A percentile compares a stretch with the other conserved stretches of the same genome.
Evolutionary conservation across 2,888 invertebrate species (phyloP).

Genomic region (Oligia strigilis): DNA sequence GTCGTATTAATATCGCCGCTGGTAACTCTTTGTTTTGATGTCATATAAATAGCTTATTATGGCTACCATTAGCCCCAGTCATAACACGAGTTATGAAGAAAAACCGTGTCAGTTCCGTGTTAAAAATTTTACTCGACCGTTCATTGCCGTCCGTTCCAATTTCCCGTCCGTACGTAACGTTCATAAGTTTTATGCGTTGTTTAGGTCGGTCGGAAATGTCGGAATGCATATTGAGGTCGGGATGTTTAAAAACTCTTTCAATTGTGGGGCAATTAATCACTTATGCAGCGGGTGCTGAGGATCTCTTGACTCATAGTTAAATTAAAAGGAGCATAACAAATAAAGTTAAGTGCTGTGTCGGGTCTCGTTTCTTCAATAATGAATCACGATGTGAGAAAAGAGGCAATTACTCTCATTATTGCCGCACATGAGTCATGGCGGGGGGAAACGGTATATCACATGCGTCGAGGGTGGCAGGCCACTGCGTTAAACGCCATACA

Average conservation of each 20-base stretch:
- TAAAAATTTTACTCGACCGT: slow-evolving; percentile 65
- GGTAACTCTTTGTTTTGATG: slow-evolving; percentile 79
- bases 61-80: slow-evolving; percentile 73
- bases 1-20: slow-evolving; percentile 75
- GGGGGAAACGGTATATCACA: slow-evolving; percentile 75
- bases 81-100: slow-evolving; percentile 72
- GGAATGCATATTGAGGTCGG: slow-evolving; percentile 60
- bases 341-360: slow-evolving; percentile 79
- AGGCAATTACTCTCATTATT: slow-evolving; percentile 88
- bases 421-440: slow-evolving; percentile 81
- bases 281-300: slow-evolving; percentile 72
- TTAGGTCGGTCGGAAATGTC: slow-evolving; percentile 60
- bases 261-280: slow-evolving; percentile 74
- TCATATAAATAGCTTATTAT: slow-evolving; percentile 84
- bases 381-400: slow-evolving; percentile 90
- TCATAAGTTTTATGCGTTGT: slow-evolving; percentile 57
- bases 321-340: slow-evolving; percentile 85
- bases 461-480: slow-evolving; percentile 60
- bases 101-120: slow-evolving; percentile 84
- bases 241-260: slow-evolving; percentile 72
- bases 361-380: slow-evolving; percentile 79
- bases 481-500: slow-evolving; percentile 62
- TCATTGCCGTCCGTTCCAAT: slow-evolving; percentile 65
- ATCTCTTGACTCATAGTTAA: slow-evolving; percentile 81
- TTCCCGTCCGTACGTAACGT: slow-evolving; percentile 49